phyloP scores from a whole-genome alignment of 2,797 vertebrate genomes.

The Poecilia wingei region DNA sequence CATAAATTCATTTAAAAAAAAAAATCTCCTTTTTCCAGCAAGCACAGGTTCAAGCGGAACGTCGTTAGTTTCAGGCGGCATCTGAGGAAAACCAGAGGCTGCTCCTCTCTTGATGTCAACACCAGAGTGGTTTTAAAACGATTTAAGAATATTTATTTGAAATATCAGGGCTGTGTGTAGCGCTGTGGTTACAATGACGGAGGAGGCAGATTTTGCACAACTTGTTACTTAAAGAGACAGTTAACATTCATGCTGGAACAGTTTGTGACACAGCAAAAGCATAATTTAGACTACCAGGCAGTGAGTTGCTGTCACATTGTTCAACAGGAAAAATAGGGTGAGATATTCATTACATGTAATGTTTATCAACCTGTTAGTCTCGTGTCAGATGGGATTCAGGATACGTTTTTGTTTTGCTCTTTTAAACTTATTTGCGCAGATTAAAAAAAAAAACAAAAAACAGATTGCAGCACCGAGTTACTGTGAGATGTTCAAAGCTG shows the following conservation, averaged over 20 bases:
- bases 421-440: not conserved
- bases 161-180: not conserved
- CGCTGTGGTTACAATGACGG: not conserved
- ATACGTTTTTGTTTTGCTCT: not conserved
- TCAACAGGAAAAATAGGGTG: not conserved
- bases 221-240: not conserved
- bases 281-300: not conserved
- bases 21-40: not conserved
- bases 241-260: not conserved
- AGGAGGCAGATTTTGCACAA: not conserved
- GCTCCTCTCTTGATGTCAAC: not conserved
- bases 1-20: slow-evolving; percentile 6
- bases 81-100: not conserved
- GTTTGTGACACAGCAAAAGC: not conserved
- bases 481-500: not conserved
- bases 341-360: not conserved
- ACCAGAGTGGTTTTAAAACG: too few species aligned
- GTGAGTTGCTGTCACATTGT: not conserved
- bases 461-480: not conserved
- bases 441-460: not conserved
- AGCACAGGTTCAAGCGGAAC: not conserved
- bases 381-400: not conserved
- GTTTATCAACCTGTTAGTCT: not conserved
- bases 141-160: not conserved
- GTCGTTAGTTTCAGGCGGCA: not conserved